Evolutionary conservation across 2,888 invertebrate genomes (phyloP).

Genomic region (Lydus trimaculatus): DNA sequence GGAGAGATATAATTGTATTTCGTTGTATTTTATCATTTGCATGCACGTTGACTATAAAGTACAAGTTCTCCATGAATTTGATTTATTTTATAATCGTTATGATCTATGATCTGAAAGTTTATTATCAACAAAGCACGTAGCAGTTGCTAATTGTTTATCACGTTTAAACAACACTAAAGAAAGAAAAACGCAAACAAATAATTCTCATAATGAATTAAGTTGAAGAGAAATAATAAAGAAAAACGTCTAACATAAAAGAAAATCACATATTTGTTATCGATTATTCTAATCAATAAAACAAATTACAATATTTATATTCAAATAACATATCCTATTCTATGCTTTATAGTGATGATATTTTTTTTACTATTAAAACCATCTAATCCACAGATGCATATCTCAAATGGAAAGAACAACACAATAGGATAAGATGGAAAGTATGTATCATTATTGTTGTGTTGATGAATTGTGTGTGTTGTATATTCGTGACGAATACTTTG

Average conservation of each 20-base stretch:
- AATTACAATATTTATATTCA: background rate
- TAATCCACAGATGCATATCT: conserved; percentile 14
- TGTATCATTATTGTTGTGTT: background rate
- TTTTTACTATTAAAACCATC: no score
- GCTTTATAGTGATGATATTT: no score
- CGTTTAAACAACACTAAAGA: background rate
- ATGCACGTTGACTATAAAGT: background rate
- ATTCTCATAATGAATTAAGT: no score
- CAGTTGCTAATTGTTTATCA: background rate
- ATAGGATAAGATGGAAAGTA: background rate
- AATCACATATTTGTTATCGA: background rate
- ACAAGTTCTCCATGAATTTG: background rate
- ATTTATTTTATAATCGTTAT: background rate
- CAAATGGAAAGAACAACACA: background rate
- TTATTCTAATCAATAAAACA: background rate
- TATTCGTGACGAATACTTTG: conserved; percentile 25
- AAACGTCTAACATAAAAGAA: no score
- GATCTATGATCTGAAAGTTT: background rate
- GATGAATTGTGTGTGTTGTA: conserved; percentile 1
- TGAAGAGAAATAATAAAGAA: no score
- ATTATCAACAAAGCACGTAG: background rate
- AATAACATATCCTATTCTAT: no score
- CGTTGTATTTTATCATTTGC: background rate
- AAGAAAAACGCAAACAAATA: background rate
- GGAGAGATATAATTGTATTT: background rate